Percentiles rank a stretch among this genome's conserved stretches.
These are phyloP conservation scores for Argya squamiceps DNA, from an alignment of 2,797 vertebrate species.

Conservation along the genomic window DNA sequence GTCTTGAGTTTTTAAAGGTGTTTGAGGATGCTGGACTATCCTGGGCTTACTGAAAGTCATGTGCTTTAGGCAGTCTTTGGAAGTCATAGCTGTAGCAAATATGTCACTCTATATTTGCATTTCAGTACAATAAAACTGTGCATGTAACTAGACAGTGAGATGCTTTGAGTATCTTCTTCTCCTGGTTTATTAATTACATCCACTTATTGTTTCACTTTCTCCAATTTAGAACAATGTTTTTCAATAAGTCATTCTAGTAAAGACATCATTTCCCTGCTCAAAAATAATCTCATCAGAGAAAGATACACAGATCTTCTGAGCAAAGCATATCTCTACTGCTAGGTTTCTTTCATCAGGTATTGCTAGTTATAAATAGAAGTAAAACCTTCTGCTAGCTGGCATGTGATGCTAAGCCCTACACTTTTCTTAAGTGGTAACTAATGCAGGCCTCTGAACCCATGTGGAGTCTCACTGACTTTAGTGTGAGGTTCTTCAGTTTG, in stretches of 20 bases:
- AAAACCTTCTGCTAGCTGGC: not conserved
- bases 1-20: not conserved
- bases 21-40: not conserved
- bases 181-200: not conserved
- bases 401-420: not conserved
- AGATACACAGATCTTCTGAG: not conserved
- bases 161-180: not conserved
- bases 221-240: not conserved
- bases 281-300: not conserved
- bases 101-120: not conserved
- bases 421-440: not conserved
- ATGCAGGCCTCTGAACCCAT: not conserved
- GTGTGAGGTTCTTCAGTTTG: not conserved
- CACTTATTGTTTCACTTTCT: not conserved
- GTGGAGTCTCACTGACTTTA: not conserved
- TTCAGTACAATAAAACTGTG: not conserved
- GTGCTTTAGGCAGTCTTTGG: not conserved
- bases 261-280: not conserved
- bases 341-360: not conserved
- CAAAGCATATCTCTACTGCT: not conserved
- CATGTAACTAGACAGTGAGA: not conserved
- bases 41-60: not conserved
- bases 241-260: not conserved
- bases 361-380: not conserved
- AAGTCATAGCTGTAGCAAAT: not conserved